Conservation (phyloP, 1,140 invertebrate species). For the Scaptomyza pallida region DNA sequence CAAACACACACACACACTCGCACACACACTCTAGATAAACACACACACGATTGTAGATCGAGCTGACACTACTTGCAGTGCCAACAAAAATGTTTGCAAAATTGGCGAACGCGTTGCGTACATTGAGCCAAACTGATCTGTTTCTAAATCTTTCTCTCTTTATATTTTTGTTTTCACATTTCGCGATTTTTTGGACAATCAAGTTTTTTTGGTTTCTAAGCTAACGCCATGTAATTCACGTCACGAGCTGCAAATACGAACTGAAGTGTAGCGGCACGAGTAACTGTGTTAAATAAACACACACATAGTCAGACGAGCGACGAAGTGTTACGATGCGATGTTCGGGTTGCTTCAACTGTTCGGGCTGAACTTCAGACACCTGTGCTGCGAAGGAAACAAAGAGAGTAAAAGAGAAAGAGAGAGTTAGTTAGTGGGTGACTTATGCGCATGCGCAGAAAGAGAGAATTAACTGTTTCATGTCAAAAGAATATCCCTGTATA, state of each 20-base stretch:
- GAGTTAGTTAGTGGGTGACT: slow-evolving; percentile 27
- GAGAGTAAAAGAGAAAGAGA: slow-evolving; percentile 30
- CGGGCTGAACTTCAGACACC: slow-evolving; percentile 31
- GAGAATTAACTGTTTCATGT: background rate
- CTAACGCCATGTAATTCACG: slow-evolving; percentile 38
- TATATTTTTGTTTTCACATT: slow-evolving; percentile 14
- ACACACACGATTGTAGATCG: background rate
- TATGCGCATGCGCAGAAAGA: slow-evolving; percentile 53
- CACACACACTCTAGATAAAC: background rate
- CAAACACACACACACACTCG: slow-evolving; percentile 1
- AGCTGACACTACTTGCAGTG: slow-evolving; percentile 6
- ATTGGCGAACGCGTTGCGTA: slow-evolving; percentile 14
- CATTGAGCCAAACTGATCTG: slow-evolving; percentile 39
- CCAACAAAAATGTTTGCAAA: slow-evolving; percentile 22
- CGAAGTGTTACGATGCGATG: slow-evolving; percentile 2
- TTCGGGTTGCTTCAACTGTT: slow-evolving; percentile 2
- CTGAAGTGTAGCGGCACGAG: slow-evolving; percentile 60
- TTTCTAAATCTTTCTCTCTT: background rate
- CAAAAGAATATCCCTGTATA: slow-evolving; percentile 53
- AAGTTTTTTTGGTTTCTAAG: no score
- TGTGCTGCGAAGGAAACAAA: slow-evolving; percentile 28
- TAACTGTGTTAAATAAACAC: slow-evolving; percentile 83
- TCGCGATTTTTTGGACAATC: background rate
- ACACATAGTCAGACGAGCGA: slow-evolving; percentile 25
- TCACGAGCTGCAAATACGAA: slow-evolving; percentile 71